A percentile compares a stretch with the other conserved stretches of the same genome.
phyloP scores from a whole-genome alignment of 2,888 invertebrate genomes.

The Yponomeuta sedellus region DNA sequence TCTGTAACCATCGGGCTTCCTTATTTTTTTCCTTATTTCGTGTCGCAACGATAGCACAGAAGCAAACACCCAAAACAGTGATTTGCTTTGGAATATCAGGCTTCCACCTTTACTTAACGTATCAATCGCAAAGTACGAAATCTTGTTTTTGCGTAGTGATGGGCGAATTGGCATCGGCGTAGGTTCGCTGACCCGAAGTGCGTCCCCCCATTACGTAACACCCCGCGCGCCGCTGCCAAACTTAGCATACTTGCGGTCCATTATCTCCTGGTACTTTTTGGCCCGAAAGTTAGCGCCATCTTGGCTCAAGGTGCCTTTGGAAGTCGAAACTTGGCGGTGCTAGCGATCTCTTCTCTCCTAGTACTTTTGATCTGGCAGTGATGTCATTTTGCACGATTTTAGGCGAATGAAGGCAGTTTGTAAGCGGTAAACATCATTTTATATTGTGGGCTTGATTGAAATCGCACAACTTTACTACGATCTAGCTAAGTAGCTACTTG shows the following conservation, averaged over 20 bases:
- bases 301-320: neutral
- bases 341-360: neutral
- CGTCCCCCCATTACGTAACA: constrained; percentile 31
- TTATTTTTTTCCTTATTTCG: too few species aligned
- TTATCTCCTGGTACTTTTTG: constrained; percentile 41
- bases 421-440: too few species aligned
- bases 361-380: neutral
- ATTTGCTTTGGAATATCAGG: neutral
- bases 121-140: constrained; percentile 24
- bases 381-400: too few species aligned
- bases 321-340: neutral
- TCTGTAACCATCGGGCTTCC: too few species aligned
- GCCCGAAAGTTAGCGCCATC: neutral
- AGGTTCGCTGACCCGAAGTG: constrained; percentile 60
- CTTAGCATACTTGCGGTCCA: constrained; percentile 45
- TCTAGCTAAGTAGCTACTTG: too few species aligned
- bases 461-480: too few species aligned
- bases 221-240: constrained; percentile 60
- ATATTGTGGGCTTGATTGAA: too few species aligned
- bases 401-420: too few species aligned
- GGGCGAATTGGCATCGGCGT: constrained; percentile 70
- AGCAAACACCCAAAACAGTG: neutral
- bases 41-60: too few species aligned
- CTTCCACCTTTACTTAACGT: neutral
- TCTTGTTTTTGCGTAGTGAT: constrained; percentile 64